phyloP scores from a whole-genome alignment of 1,140 invertebrate species.

The Triops longicaudatus region DNA sequence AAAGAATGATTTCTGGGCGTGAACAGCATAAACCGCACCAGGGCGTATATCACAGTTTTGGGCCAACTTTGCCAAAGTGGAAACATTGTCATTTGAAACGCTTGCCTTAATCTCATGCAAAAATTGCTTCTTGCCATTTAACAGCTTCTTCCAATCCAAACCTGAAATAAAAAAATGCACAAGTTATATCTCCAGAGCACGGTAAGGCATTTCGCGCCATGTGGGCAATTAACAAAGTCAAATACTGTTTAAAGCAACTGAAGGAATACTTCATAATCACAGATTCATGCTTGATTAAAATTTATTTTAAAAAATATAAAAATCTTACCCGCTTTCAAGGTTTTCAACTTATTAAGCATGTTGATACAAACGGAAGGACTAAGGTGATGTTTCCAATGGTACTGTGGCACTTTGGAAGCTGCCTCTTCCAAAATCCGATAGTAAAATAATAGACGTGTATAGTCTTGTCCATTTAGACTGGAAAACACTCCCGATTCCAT shows the following conservation, averaged over 20 bases:
- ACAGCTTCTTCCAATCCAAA: conserved; percentile 25
- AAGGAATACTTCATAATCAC: too few species aligned
- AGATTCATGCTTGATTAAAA: too few species aligned
- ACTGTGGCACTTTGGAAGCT: not conserved
- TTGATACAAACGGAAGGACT: conserved; percentile 3
- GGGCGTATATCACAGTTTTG: not conserved
- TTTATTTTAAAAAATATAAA: too few species aligned
- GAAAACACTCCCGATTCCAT: conserved; percentile 20
- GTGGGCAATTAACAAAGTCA: too few species aligned
- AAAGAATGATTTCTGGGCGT: not conserved
- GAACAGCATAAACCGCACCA: conserved; percentile 11
- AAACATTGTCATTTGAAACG: conserved; percentile 19
- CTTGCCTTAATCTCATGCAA: not conserved
- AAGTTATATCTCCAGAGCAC: not conserved
- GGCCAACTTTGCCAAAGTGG: conserved; percentile 22
- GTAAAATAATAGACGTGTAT: conserved; percentile 20
- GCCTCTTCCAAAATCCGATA: conserved; percentile 9
- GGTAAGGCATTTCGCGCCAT: too few species aligned
- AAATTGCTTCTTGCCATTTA: conserved; percentile 13
- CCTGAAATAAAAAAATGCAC: not conserved
- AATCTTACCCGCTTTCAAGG: not conserved
- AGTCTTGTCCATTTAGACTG: conserved; percentile 22
- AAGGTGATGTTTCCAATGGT: not conserved
- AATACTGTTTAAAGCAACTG: too few species aligned
- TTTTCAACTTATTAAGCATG: conserved; percentile 22